Evolutionary conservation across 2,113 vertebrate genomes (phyloP).

Genomic region (Amphilophus citrinellus): DNA sequence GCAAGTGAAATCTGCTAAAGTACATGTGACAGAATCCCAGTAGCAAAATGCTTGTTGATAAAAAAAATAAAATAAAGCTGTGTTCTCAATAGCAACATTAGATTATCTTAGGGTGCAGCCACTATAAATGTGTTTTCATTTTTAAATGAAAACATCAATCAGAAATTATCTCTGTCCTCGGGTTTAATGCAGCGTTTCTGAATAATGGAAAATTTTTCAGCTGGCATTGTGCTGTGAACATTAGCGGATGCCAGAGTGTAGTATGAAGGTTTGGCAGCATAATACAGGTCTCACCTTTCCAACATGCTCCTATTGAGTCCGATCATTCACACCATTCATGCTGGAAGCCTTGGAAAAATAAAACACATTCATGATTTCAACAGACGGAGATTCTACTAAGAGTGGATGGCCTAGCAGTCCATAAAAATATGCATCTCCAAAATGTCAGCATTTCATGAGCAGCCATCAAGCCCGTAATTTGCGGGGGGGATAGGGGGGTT

Average conservation of each 20-base stretch:
- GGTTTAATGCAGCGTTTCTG: background rate
- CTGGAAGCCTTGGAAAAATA: background rate
- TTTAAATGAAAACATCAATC: background rate
- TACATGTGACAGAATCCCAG: background rate
- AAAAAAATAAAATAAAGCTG: background rate
- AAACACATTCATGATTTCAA: conserved; percentile 10
- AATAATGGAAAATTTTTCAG: background rate
- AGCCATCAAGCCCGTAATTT: too few species aligned
- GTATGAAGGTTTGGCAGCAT: conserved; percentile 11
- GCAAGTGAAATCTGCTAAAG: background rate
- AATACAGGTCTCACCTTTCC: conserved; percentile 20
- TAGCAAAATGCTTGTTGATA: too few species aligned
- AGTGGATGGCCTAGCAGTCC: background rate
- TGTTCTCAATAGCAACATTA: background rate
- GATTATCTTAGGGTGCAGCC: too few species aligned
- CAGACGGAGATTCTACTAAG: background rate
- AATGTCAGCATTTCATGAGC: background rate
- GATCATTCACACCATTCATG: background rate
- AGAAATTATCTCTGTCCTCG: background rate
- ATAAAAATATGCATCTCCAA: background rate
- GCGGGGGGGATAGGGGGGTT: too few species aligned
- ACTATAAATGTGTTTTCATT: background rate
- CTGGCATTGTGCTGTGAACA: background rate
- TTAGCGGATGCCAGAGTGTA: background rate
- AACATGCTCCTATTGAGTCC: background rate